Evolutionary conservation across 1,140 invertebrate species (phyloP).

Genomic region (Coenobita brevimanus): DNA sequence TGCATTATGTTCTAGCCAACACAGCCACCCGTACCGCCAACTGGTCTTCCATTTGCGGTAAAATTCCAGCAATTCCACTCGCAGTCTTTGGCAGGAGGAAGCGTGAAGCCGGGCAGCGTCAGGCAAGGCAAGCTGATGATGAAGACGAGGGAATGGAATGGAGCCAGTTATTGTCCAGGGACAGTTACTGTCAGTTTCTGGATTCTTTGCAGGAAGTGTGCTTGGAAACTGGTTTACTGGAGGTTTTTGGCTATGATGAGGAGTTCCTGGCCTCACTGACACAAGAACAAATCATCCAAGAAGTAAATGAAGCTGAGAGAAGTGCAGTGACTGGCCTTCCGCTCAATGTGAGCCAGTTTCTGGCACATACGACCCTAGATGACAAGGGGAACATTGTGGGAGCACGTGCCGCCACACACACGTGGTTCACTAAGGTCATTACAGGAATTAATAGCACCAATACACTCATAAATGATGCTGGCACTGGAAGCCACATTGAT

Average conservation of each 20-base stretch:
- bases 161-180: slow-evolving; percentile 28
- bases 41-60: slow-evolving; percentile 52
- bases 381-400: slow-evolving; percentile 78
- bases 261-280: slow-evolving; percentile 42
- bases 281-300: slow-evolving; percentile 54
- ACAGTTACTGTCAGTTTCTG: slow-evolving; percentile 54
- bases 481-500: slow-evolving; percentile 83
- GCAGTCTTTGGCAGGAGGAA: slow-evolving; percentile 23
- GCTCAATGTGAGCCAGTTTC: slow-evolving; percentile 78
- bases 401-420: slow-evolving; percentile 79
- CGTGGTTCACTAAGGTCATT: slow-evolving; percentile 82
- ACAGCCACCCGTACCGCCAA: not conserved
- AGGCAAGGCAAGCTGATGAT: slow-evolving; percentile 71
- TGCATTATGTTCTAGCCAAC: slow-evolving; percentile 40
- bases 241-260: slow-evolving; percentile 66
- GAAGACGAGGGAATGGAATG: slow-evolving; percentile 21
- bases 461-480: slow-evolving; percentile 80
- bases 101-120: slow-evolving; percentile 73
- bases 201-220: slow-evolving; percentile 58
- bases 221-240: slow-evolving; percentile 63
- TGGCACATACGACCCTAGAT: slow-evolving; percentile 79
- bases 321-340: slow-evolving; percentile 81
- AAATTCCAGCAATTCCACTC: slow-evolving; percentile 38
- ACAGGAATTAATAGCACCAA: slow-evolving; percentile 80
- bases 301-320: slow-evolving; percentile 52